These are phyloP conservation scores for Sebastes cheni DNA, from an alignment of 2,797 vertebrate genomes.

Conservation along the genomic window DNA sequence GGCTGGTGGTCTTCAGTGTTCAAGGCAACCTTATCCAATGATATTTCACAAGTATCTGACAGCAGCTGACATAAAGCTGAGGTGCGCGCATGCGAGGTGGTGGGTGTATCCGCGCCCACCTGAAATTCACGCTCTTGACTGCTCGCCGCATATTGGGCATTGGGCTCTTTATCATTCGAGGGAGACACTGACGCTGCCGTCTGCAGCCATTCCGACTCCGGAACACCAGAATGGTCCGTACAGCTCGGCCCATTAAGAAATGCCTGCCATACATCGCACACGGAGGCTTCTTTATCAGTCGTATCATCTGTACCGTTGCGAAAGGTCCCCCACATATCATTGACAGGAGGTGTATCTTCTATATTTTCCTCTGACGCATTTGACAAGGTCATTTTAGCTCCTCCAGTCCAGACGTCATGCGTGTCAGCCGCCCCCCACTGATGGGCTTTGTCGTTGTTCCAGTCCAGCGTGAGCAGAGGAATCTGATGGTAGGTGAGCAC, in stretches of 20 bases:
- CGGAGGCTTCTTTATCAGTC: conserved; percentile 41
- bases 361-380: conserved; percentile 25
- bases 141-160: conserved; percentile 23
- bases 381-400: conserved; percentile 24
- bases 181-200: conserved; percentile 66
- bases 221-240: conserved; percentile 44
- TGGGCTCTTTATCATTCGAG: conserved; percentile 48
- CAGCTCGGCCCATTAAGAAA: conserved; percentile 64
- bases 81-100: conserved; percentile 1
- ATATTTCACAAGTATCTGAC: conserved; percentile 47
- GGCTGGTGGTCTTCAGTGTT: conserved; percentile 37
- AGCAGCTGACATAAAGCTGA: conserved; percentile 50
- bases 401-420: conserved; percentile 42
- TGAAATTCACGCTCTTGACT: conserved; percentile 45
- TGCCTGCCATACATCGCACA: conserved; percentile 68
- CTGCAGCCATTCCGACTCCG: conserved; percentile 77
- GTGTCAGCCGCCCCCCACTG: conserved; percentile 8
- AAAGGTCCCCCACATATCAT: conserved; percentile 66
- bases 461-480: conserved; percentile 75
- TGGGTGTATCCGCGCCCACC: conserved; percentile 35
- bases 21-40: conserved; percentile 23
- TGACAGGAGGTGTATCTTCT: conserved; percentile 30
- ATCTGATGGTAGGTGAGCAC: conserved; percentile 79
- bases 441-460: conserved; percentile 54
- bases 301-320: conserved; percentile 36